phyloP scores from a whole-genome alignment of 2,113 vertebrate genomes.

The Mirza zaza region DNA sequence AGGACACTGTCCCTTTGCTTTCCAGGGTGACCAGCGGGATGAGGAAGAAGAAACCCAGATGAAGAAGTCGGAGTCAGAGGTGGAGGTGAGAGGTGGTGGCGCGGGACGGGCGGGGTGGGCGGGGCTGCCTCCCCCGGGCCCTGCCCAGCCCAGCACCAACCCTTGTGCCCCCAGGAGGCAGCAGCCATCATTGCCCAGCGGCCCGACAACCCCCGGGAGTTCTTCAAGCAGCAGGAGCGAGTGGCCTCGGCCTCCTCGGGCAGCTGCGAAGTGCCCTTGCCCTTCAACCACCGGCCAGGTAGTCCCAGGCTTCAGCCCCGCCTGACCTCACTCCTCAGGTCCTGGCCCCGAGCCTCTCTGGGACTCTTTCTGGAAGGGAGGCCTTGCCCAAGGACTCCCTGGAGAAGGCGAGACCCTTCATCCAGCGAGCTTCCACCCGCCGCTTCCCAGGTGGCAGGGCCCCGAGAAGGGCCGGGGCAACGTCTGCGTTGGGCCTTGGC shows the following conservation, averaged over 20 bases:
- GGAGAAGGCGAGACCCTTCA: constrained; percentile 61
- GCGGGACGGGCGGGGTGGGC: background rate
- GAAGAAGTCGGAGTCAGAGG: constrained; percentile 93
- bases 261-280: constrained; percentile 88
- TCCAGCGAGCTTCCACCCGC: background rate
- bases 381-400: constrained; percentile 57
- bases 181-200: constrained; percentile 97
- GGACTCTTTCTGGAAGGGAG: constrained; percentile 49
- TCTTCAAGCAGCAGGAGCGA: constrained; percentile 95
- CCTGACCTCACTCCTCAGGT: background rate
- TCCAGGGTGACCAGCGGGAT: constrained; percentile 83
- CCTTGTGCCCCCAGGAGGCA: constrained; percentile 88
- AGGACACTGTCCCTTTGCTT: constrained; percentile 33
- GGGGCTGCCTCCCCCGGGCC: rapidly evolving
- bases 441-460: constrained; percentile 25
- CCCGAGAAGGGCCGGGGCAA: background rate
- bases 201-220: constrained; percentile 95
- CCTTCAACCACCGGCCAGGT: constrained; percentile 93
- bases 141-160: background rate
- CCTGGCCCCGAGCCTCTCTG: constrained; percentile 34
- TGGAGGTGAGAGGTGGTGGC: constrained; percentile 88
- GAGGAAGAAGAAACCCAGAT: constrained; percentile 89
- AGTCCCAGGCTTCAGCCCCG: constrained; percentile 53
- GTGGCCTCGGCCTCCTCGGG: constrained; percentile 85
- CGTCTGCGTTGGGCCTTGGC: background rate